Base-by-base conservation (phyloP, 2,113 vertebrate species). In the Genyomyrus donnyi region DNA sequence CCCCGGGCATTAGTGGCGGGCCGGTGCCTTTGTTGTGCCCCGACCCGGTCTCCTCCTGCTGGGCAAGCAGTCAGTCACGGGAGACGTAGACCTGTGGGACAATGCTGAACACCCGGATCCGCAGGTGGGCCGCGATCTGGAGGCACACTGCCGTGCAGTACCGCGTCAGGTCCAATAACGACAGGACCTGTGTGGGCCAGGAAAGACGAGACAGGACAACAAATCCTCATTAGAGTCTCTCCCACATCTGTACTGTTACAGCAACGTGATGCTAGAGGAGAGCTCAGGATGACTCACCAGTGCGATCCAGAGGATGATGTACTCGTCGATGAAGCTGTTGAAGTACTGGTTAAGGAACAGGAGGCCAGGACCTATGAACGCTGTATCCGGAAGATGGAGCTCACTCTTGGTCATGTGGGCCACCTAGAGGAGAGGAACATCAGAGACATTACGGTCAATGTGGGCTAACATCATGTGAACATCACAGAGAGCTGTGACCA, bases 341-440 rank as follows among this genome's bases (percentile, higher is more conserved):
- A 99, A 99, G 92, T 99, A 99, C 91, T 99, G 98, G 95, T 99
- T 97, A 93, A 99, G 95, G 96, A 99, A 97, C 90, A 99, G 96
- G 90, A 99, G 97, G 83, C 97, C 97, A 21, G 98, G 98, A 39
- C 98, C 98, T 53, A 98, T 95, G 92, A 99, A 99, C 49, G 97
- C 97, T n/a, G 97, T 96, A 91, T 99, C 98, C 53, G 97, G 96
- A 92, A 99, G 97, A 93, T 95, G 94, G 77, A 99, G 94, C 95
- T 98, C 97, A 93, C 98, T 99, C 96, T 97, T 99, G 88, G 98
- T 98, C 98, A 99, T 99, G 94, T 99, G 98, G 88, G 98, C 98
- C 87, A 99, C 91, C 98, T 99, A 66, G 35, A 90, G 0, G 13
- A 27, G 6, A 83, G 49, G 49, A 89, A 46, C 48, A 39, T n/a